Base-by-base conservation (phyloP, 2,797 vertebrate species). In the Fundulus diaphanus region DNA sequence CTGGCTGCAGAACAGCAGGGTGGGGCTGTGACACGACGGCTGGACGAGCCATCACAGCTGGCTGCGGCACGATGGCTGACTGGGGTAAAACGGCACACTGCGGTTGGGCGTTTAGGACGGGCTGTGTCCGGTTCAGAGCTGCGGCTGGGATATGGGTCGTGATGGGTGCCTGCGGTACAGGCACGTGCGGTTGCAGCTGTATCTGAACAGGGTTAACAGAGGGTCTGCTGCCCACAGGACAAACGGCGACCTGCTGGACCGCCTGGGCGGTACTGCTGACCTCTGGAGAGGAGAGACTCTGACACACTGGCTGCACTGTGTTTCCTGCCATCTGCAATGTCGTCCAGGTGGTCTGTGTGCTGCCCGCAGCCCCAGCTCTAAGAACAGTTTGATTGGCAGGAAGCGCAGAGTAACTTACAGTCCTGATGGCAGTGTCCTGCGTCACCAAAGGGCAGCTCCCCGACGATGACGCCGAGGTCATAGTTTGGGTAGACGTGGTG, bases 291-390 rank as follows among this genome's bases (percentile, higher is more conserved):
- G 96, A 89, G 81, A 96, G 90, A 83, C 89, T 89, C 93, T 93
- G 74, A 92, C 95, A 63, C 90, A 99, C 94, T 1, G 98, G 97
- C 87, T 98, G 98, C 71, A 99, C 96, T 0, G 97, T 99, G 89
- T 97, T 99, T 70, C 97, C 97, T 0, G 97, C 94, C 83, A 99
- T 94, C 75, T 99, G 98, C 90, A 99, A 89, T 13, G 98, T 99
- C 27, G 98, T 99, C 98, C 98, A 99, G 0, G 98, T 99, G 11
- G 98, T 99, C 92, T 99, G 98, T 2, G 98, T 99, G 89, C 96
- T 98, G 78, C 97, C 97, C 81, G 96, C 94, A 1, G 96, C 95
- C 81, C 94, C 96, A 35, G 96, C 91, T 79, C 94, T 95, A 77
- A 93, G 92, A 76, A 94, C 90, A 71, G 89, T 80, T 72, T 91